These are phyloP conservation scores for Dermochelys coriacea DNA, from an alignment of 2,797 vertebrate genomes.

Conservation along the genomic window DNA sequence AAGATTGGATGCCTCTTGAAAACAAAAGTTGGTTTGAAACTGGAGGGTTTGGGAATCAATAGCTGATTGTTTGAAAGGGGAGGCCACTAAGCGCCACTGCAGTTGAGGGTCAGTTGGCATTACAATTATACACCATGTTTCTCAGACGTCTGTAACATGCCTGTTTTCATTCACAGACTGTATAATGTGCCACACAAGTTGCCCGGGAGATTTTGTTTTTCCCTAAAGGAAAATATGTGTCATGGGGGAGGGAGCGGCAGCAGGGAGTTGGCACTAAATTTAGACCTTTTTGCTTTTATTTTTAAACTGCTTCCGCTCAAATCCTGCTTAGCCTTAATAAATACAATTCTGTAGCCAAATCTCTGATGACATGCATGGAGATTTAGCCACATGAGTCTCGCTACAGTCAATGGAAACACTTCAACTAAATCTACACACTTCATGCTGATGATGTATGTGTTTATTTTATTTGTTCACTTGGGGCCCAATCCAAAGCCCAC, in stretches of 20 bases:
- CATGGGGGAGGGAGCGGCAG: neutral
- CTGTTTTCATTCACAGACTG: constrained; percentile 47
- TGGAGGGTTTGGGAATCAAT: constrained; percentile 46
- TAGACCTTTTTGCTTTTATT: neutral
- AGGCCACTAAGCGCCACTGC: neutral
- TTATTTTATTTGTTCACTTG: neutral
- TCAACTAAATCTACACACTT: neutral
- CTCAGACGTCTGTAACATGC: constrained; percentile 29
- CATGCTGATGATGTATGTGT: neutral
- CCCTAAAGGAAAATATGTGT: constrained; percentile 64
- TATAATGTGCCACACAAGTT: constrained; percentile 40
- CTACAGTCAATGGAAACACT: neutral
- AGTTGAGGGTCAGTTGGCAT: constrained; percentile 42
- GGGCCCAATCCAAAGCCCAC: neutral
- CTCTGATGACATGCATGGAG: neutral
- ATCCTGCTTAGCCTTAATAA: constrained; percentile 41
- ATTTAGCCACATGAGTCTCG: constrained; percentile 14
- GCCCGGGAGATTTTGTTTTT: constrained; percentile 31
- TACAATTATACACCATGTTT: constrained; percentile 35
- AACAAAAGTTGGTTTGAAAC: constrained; percentile 52
- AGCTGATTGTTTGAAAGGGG: constrained; percentile 65
- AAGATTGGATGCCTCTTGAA: constrained; percentile 40
- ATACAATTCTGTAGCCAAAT: neutral
- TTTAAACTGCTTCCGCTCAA: neutral
- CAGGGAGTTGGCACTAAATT: constrained; percentile 3